Conservation (phyloP, 53 echinoderm and acorn worm genomes). For the Apostichopus leukothele region DNA sequence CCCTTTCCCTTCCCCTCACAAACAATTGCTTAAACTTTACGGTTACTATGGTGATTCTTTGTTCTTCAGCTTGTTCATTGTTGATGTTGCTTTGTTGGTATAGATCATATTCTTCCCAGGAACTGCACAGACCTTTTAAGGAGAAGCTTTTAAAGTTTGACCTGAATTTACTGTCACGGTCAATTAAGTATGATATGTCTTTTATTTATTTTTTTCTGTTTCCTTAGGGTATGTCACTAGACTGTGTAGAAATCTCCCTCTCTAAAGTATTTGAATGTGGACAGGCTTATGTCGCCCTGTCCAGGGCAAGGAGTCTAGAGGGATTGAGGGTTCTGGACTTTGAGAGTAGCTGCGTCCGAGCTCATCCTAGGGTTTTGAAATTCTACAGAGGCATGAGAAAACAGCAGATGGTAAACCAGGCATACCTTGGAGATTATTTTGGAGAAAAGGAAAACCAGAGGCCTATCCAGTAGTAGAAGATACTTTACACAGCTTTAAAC, state of each 20-base stretch:
- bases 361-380: conserved; percentile 85
- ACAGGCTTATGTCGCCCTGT: conserved; percentile 97
- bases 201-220: neutral
- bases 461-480: neutral
- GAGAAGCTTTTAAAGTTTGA: no score
- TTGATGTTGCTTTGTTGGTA: no score
- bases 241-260: conserved; percentile 96
- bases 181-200: no score
- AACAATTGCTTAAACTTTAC: no score
- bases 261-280: conserved; percentile 96
- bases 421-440: conserved; percentile 56
- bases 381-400: conserved; percentile 72
- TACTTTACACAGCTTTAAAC: no score
- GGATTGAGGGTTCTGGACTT: conserved; percentile 92
- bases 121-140: no score
- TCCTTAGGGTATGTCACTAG: conserved; percentile 93
- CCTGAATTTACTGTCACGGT: no score
- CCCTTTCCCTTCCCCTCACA: no score
- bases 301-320: conserved; percentile 84
- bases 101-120: no score
- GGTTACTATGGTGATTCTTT: no score
- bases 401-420: conserved; percentile 66
- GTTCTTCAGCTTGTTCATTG: no score
- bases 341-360: conserved; percentile 82
- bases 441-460: conserved; percentile 71